Evolutionary conservation across 2,797 vertebrate genomes (phyloP), one percentile per base, ranked within the genome.

Genomic region (Acropternis orthonyx): DNA sequence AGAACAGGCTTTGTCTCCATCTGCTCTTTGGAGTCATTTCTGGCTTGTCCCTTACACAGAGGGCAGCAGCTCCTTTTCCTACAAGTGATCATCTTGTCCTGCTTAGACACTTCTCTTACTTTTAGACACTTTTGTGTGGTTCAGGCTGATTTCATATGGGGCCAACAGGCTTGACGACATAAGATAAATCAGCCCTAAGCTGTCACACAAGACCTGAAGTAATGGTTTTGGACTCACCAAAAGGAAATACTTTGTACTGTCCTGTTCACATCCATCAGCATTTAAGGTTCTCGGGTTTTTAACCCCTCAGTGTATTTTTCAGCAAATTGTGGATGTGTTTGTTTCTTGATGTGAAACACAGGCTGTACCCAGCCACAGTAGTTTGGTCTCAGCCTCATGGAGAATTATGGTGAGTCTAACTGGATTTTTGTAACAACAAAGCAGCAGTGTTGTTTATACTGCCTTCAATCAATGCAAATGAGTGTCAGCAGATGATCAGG

Each of bases 171-270:
- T n/a, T 69, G 87, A 59, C 37, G 88, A 59, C 37, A 6, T 11
- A 68, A 95, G 91, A 83, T 78, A 93, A 96, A 94, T 46, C 88
- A 81, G 37, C 30, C 34, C 49, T 65, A 86, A 84, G 77, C 59
- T 96, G 84, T 92, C 94, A 93, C 61, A 52, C 19, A 24, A 84
- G 82, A 89, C 83, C 62, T 80, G 59, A 96, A 95, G 48, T 86
- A 94, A 79, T 92, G 43, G 87, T 36, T 96, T 95, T 91, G 83
- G 83, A 93, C 73, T 92, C 79, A 80, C 89, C 78, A 89, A n/a
- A 93, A 97, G 89, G 86, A 96, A 96, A 97, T 86, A 89, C 78
- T 95, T 95, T 78, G 76, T 36, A 88, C 76, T 85, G 83, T 92
- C 85, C 93, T 91, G 62, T 96, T 96, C 79, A 62, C 81, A 94